A percentile compares a stretch with the other conserved stretches of the same genome.
These are phyloP conservation scores for Amiota communis DNA, from an alignment of 2,888 invertebrate species.

Conservation along the genomic window DNA sequence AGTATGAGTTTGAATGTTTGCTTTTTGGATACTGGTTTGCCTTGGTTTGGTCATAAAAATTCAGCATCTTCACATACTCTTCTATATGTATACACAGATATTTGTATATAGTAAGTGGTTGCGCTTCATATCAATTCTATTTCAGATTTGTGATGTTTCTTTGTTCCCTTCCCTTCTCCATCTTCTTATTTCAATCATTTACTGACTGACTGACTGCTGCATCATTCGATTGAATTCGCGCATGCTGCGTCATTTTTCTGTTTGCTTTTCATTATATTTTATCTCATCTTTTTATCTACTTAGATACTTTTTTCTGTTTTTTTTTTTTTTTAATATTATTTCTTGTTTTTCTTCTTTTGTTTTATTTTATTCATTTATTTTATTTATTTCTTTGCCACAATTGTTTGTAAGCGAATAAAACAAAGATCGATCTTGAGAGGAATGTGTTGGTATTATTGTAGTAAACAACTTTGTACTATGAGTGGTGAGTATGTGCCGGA, in stretches of 20 bases:
- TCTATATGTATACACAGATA: background rate
- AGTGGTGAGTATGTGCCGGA: slow-evolving; percentile 9
- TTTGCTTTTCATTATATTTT: slow-evolving; percentile 9
- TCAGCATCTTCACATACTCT: slow-evolving; percentile 36
- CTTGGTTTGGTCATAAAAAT: slow-evolving; percentile 58
- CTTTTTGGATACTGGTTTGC: slow-evolving; percentile 55
- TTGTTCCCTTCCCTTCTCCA: background rate
- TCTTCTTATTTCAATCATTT: background rate
- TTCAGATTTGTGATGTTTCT: background rate
- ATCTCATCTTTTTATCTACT: slow-evolving; percentile 21
- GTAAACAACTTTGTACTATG: background rate
- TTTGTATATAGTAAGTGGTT: background rate
- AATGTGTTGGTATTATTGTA: background rate
- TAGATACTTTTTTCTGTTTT: background rate
- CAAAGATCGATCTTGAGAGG: too few species aligned
- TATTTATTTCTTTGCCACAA: background rate
- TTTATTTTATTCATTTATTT: background rate
- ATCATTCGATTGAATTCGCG: slow-evolving; percentile 14
- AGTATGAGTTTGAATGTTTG: background rate
- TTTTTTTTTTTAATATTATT: background rate
- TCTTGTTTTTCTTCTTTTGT: slow-evolving; percentile 32
- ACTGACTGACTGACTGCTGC: background rate
- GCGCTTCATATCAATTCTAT: background rate
- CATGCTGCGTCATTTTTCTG: slow-evolving; percentile 30
- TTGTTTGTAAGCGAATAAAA: background rate